Percentiles rank a stretch among this genome's conserved stretches.
Conservation (phyloP, 2,113 vertebrate genomes). For the Zosterops borbonicus region DNA sequence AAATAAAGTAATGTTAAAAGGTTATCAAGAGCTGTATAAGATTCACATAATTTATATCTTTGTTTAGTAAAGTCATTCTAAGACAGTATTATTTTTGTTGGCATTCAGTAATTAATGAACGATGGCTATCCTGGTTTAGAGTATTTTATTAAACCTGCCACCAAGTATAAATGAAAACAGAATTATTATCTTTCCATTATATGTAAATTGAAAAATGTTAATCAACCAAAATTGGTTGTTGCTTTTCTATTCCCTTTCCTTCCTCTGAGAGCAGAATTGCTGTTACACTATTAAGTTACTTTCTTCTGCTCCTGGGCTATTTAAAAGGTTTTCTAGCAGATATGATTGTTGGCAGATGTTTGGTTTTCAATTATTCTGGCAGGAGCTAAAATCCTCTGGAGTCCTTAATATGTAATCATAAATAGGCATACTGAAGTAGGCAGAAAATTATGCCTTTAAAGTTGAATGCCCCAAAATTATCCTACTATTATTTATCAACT, state of each 20-base stretch:
- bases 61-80: not conserved
- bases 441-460: not conserved
- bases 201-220: not conserved
- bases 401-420: not conserved
- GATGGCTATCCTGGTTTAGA: not conserved
- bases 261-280: not conserved
- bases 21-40: not conserved
- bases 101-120: not conserved
- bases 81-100: not conserved
- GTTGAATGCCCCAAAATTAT: not conserved
- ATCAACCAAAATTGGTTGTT: not conserved
- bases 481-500: not conserved
- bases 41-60: not conserved
- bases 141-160: not conserved
- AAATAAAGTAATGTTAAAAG: not conserved
- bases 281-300: not conserved
- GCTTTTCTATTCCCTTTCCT: not conserved
- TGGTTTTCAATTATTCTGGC: not conserved
- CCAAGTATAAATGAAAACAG: not conserved
- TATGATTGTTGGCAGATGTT: not conserved
- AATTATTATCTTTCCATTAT: not conserved
- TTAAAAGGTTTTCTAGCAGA: not conserved
- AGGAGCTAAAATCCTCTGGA: not conserved
- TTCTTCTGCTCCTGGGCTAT: not conserved
- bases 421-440: not conserved